Percentiles rank a stretch among this genome's conserved stretches.
phyloP scores from a whole-genome alignment of 1,140 invertebrate species.

The Hyphantria cunea region DNA sequence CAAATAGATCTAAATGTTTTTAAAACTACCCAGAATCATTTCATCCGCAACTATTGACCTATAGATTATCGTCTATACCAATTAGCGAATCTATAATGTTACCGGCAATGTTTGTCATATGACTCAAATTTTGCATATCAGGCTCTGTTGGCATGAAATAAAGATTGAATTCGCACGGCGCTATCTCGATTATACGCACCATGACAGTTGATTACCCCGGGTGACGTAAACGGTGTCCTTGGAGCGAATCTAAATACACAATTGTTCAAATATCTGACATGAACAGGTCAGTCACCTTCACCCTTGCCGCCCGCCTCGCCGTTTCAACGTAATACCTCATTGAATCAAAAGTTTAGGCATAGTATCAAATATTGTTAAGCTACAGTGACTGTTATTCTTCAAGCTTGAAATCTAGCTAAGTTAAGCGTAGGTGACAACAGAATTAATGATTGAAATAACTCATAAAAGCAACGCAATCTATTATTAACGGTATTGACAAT shows the following conservation, averaged over 20 bases:
- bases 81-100: conserved; percentile 15
- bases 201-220: conserved; percentile 43
- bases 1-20: conserved; percentile 1
- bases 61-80: conserved; percentile 28
- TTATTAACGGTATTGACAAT: conserved; percentile 14
- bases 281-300: conserved; percentile 60
- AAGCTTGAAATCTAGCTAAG: not conserved
- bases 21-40: not conserved
- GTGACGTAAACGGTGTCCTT: conserved; percentile 71
- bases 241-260: conserved; percentile 63
- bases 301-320: conserved; percentile 16
- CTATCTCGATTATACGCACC: conserved; percentile 26
- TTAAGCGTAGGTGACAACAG: conserved; percentile 15
- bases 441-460: conserved; percentile 24
- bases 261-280: conserved; percentile 59
- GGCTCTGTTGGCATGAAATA: conserved; percentile 33
- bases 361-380: conserved; percentile 6
- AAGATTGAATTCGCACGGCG: conserved; percentile 33
- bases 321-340: conserved; percentile 5
- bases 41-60: conserved; percentile 44
- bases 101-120: conserved; percentile 9
- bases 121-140: conserved; percentile 11
- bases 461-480: conserved; percentile 17
- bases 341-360: not conserved
- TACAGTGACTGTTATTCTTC: conserved; percentile 16